Evolutionary conservation across 2,797 vertebrate species (phyloP).

Genomic region (Aplochiton taeniatus): DNA sequence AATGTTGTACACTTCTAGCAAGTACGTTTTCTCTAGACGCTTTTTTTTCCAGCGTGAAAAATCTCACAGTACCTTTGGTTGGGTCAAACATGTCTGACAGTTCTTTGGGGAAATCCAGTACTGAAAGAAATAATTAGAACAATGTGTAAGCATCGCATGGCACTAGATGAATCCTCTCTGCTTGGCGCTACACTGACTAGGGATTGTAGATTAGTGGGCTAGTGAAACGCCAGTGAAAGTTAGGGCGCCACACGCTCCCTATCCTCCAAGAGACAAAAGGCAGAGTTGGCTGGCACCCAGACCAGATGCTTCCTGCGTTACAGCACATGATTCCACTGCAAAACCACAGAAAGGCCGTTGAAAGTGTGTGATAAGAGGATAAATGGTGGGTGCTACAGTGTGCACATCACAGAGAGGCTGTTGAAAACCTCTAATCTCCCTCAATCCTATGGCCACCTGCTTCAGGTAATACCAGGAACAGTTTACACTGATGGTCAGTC

Average conservation of each 20-base stretch:
- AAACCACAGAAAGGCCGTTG: background rate
- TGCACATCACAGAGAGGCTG: background rate
- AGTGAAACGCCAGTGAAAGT: no score
- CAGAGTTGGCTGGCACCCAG: background rate
- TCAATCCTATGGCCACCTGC: background rate
- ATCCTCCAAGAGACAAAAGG: background rate
- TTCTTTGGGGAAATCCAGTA: slow-evolving; percentile 84
- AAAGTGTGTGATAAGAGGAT: background rate
- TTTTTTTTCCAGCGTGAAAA: background rate
- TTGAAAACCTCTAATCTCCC: background rate
- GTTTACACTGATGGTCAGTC: no score
- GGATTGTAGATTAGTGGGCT: no score
- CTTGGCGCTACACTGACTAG: no score
- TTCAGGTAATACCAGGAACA: background rate
- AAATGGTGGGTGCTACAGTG: background rate
- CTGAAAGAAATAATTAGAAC: slow-evolving; percentile 67
- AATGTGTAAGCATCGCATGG: background rate
- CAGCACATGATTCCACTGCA: background rate
- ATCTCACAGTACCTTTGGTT: slow-evolving; percentile 79
- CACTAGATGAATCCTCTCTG: no score
- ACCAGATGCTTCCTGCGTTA: slow-evolving; percentile 13
- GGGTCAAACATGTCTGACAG: slow-evolving; percentile 85
- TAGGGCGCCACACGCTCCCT: no score
- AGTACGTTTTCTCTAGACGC: background rate
- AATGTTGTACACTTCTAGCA: background rate